Base-by-base conservation (phyloP, 1,140 invertebrate genomes). In the Zaprionus tsacasi region DNA sequence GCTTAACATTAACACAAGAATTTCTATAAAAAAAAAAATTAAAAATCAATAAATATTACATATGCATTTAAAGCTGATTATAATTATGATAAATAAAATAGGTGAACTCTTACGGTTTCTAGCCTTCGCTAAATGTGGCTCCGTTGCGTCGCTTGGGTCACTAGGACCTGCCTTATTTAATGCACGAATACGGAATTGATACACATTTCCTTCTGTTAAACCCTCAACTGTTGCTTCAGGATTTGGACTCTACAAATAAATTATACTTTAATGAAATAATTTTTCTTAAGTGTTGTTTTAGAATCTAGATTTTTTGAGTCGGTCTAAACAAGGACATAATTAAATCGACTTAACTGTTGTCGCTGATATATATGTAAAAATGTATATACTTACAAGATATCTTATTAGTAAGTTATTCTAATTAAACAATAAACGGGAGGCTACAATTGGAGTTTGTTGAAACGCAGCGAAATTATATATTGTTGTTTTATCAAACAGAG, bases 81-180 rank as follows among this genome's bases (percentile, higher is more conserved):
- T 30, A 12, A 17, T 30, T 48, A 15, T n/a, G n/a, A n/a, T 52
- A 40, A 67, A 58, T 45, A 15, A 15, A 15, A 7, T 45, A 6
- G n/a, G 21, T 59, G 33, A 40, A 48, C 38, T 86, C 96, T 97
- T 94, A 98, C 97, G 93, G 94, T 96, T 96, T 93, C 97, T 94
- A n/a, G 97, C 96, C 93, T 99, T 99, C 50, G 97, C 96, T 50
- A 97, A 93, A 85, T 98, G 97, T 52, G 96, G 96, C 77, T 98
- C 96, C 0, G 97, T 98, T 0, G 97, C 94, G 73, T 99, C 97
- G 56, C 97, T 97, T 0, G 98, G 96, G 81, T 98, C 97, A 45
- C 98, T 97, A 11, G 96, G 95, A 12, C 99, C 98, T 54, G 98
- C 98, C 92, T 99, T 99, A 93, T 99, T 99, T 2, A 99, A 96